A percentile compares a stretch with the other conserved stretches of the same genome.
phyloP scores from a whole-genome alignment of 1,140 invertebrate genomes.

The Aphaenogaster floridana region DNA sequence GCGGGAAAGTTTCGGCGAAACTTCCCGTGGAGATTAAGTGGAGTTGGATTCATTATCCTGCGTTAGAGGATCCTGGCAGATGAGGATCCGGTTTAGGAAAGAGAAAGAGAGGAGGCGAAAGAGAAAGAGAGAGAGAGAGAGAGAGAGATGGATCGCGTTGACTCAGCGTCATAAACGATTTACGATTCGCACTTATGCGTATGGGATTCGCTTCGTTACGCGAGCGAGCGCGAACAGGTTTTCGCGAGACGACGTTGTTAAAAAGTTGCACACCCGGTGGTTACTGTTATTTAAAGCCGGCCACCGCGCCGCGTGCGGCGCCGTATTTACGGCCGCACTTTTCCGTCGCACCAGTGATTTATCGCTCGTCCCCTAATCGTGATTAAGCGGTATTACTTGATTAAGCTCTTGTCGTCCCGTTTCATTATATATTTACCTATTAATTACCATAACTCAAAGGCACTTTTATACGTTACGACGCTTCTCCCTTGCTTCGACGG shows the following conservation, averaged over 20 bases:
- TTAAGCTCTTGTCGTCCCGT: constrained; percentile 36
- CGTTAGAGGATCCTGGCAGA: background rate
- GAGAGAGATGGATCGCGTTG: background rate
- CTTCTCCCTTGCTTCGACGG: background rate
- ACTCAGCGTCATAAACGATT: constrained; percentile 60
- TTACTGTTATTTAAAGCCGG: constrained; percentile 57
- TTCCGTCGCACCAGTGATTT: constrained; percentile 48
- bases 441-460: constrained; percentile 39
- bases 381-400: constrained; percentile 58
- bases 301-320: constrained; percentile 5
- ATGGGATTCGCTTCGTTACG: constrained; percentile 12
- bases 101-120: background rate
- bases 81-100: background rate
- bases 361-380: constrained; percentile 50
- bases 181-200: constrained; percentile 49
- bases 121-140: background rate
- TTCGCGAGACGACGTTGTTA: constrained; percentile 32
- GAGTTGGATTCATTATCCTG: constrained; percentile 47
- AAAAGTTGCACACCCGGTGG: constrained; percentile 50
- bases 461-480: background rate
- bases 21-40: constrained; percentile 19
- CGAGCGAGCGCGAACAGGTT: constrained; percentile 30
- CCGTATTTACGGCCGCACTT: constrained; percentile 48
- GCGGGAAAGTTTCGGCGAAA: constrained; percentile 7
- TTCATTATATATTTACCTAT: constrained; percentile 47